Evolutionary conservation across 35 echinoderm and acorn worm genomes (phyloP).

Genomic region (Nesometra sesokonis): DNA sequence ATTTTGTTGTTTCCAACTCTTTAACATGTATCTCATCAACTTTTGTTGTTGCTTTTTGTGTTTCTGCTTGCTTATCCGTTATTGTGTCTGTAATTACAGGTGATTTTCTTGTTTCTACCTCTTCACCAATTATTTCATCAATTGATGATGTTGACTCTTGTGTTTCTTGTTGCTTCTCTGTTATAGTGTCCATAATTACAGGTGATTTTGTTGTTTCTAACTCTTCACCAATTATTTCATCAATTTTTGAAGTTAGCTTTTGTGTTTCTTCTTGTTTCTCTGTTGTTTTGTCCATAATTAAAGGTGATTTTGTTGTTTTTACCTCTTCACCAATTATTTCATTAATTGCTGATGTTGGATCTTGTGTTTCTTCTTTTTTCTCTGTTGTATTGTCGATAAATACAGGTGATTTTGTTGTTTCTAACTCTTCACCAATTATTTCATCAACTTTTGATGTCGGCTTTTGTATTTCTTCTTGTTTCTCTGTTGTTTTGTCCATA

Average conservation of each 20-base stretch:
- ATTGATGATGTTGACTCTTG: not conserved
- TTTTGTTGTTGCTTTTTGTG: not conserved
- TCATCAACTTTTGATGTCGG: not conserved
- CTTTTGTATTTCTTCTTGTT: not conserved
- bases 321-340: too few species aligned
- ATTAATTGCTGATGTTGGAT: too few species aligned
- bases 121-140: not conserved
- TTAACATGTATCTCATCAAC: not conserved
- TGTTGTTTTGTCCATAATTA: too few species aligned
- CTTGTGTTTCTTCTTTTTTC: too few species aligned
- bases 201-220: not conserved
- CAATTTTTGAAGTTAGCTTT: too few species aligned
- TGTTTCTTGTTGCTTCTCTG: not conserved
- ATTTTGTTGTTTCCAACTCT: too few species aligned
- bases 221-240: too few species aligned
- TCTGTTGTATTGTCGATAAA: too few species aligned
- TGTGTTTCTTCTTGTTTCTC: too few species aligned
- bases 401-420: too few species aligned
- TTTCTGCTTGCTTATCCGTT: not conserved
- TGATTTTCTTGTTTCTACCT: not conserved
- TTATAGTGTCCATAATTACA: not conserved
- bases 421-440: not conserved
- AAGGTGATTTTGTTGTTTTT: too few species aligned
- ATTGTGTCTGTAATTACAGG: not conserved
- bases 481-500: not conserved